Conservation (phyloP, 1,140 invertebrate genomes). For the Brachystomella parvula region DNA sequence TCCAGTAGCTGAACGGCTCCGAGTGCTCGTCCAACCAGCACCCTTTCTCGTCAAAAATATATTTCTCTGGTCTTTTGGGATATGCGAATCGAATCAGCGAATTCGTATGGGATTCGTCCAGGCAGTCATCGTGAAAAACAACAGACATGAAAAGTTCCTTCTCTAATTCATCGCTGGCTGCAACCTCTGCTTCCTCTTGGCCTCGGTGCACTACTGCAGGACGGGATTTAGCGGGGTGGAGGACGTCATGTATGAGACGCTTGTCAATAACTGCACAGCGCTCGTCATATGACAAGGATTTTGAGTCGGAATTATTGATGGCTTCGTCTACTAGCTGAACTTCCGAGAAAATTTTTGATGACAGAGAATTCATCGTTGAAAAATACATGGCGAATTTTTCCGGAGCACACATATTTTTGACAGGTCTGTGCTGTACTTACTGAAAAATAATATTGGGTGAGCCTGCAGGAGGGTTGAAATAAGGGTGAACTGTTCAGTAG, state of each 20-base stretch:
- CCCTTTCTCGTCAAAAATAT: constrained; percentile 31
- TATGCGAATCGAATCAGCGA: constrained; percentile 26
- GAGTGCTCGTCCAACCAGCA: constrained; percentile 36
- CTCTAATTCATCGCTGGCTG: not conserved
- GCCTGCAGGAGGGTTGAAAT: no score
- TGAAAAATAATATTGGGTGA: not conserved
- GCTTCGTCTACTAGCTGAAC: constrained; percentile 27
- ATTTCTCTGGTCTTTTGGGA: constrained; percentile 32
- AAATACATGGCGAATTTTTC: constrained; percentile 34
- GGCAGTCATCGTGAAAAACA: not conserved
- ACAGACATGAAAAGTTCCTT: not conserved
- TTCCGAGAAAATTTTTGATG: constrained; percentile 32
- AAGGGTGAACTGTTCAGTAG: no score
- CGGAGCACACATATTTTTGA: constrained; percentile 1
- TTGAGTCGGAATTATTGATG: constrained; percentile 18
- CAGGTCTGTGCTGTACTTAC: not conserved
- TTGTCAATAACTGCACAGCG: constrained; percentile 36
- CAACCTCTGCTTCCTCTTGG: not conserved
- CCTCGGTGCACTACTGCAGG: not conserved
- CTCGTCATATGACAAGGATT: constrained; percentile 20
- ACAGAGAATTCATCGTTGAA: constrained; percentile 32
- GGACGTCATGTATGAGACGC: constrained; percentile 28
- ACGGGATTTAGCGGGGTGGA: constrained; percentile 1
- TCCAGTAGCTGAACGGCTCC: constrained; percentile 27
- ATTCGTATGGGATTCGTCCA: not conserved